Evolutionary conservation across 92 coral and sea anemone genomes (phyloP).

Genomic region (Actinostola sp.): DNA sequence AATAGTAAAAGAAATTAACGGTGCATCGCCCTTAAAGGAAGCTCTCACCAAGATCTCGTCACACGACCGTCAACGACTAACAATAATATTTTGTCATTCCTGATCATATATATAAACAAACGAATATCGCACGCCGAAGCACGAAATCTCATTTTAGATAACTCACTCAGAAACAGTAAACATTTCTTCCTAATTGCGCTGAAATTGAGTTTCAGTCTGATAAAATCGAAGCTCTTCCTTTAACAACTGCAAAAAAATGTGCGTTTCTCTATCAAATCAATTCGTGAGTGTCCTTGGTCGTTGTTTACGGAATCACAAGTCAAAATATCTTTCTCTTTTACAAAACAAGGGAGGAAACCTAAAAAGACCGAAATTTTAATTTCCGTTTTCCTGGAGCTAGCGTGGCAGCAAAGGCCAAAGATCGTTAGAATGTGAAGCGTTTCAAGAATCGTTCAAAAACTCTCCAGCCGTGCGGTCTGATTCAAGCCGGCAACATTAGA

Average conservation of each 20-base stretch:
- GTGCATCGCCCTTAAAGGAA: not conserved
- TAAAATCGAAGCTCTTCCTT: not conserved
- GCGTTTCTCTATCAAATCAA: not conserved
- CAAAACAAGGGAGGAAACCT: slow-evolving; percentile 23
- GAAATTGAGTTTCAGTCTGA: not conserved
- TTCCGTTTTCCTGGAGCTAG: slow-evolving; percentile 6
- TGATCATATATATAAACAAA: not conserved
- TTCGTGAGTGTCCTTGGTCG: not conserved
- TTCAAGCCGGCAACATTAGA: not conserved
- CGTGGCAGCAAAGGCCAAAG: slow-evolving; percentile 17
- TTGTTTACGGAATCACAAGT: slow-evolving; percentile 3
- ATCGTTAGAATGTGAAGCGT: slow-evolving; percentile 16
- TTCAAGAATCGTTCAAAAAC: not conserved
- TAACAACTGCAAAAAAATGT: not conserved
- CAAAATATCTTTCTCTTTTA: slow-evolving; percentile 16
- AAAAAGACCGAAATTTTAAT: slow-evolving; percentile 15
- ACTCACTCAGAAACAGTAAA: not conserved
- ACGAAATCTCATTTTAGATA: not conserved
- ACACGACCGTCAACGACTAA: not conserved
- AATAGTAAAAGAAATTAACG: slow-evolving; percentile 1
- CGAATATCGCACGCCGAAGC: slow-evolving; percentile 3
- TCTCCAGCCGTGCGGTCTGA: not conserved
- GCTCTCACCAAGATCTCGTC: slow-evolving; percentile 1
- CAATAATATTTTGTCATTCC: slow-evolving; percentile 11
- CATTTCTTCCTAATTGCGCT: slow-evolving; percentile 11